phyloP scores from a whole-genome alignment of 2,113 vertebrate genomes.

The Ranitomeya variabilis region DNA sequence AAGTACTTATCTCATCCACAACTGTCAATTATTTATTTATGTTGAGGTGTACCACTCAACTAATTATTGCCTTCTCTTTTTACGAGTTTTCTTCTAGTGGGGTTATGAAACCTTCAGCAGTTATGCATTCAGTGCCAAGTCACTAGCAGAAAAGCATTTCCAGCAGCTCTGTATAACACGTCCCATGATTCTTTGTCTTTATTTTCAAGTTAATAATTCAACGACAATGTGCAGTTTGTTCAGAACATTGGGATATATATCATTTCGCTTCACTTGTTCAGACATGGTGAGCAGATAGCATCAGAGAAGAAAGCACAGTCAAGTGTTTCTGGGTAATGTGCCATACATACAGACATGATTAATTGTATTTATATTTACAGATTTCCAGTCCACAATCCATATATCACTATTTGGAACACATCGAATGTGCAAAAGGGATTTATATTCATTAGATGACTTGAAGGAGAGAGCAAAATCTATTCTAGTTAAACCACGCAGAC shows the following conservation, averaged over 20 bases:
- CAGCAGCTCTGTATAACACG: slow-evolving; percentile 22
- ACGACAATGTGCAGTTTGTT: slow-evolving; percentile 52
- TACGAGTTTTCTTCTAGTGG: neutral
- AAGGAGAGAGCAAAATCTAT: slow-evolving; percentile 19
- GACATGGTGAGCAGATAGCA: slow-evolving; percentile 43
- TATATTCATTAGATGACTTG: slow-evolving; percentile 45
- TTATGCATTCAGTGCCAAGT: slow-evolving; percentile 36
- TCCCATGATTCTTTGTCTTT: slow-evolving; percentile 52
- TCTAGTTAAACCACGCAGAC: slow-evolving; percentile 27
- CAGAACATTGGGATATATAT: slow-evolving; percentile 54
- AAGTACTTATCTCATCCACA: neutral
- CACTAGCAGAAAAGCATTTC: slow-evolving; percentile 37
- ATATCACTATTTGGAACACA: slow-evolving; percentile 37
- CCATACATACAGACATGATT: slow-evolving; percentile 46
- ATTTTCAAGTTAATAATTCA: slow-evolving; percentile 55
- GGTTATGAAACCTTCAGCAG: slow-evolving; percentile 30
- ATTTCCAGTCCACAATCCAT: slow-evolving; percentile 53
- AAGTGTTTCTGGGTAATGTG: slow-evolving; percentile 49
- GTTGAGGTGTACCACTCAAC: neutral
- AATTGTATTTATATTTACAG: slow-evolving; percentile 54
- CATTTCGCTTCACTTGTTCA: slow-evolving; percentile 51
- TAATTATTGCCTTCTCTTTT: neutral
- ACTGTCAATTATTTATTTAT: neutral
- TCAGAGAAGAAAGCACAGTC: slow-evolving; percentile 43
- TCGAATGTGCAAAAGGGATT: slow-evolving; percentile 37